These are phyloP conservation scores for Poeciliopsis turrubarensis DNA, from an alignment of 2,113 vertebrate species.

Conservation along the genomic window DNA sequence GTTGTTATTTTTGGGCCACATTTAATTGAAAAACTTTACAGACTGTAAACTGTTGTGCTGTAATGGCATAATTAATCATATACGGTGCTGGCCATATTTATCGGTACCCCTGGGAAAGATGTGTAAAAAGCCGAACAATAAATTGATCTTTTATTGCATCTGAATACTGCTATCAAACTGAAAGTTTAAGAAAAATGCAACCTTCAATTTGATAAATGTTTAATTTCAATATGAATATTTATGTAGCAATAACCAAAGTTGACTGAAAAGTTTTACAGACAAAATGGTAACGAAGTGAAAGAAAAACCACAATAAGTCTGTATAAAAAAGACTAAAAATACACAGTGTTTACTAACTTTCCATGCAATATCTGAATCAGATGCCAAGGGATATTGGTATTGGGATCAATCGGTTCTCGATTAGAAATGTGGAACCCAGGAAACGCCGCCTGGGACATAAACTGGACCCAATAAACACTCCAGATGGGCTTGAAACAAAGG, in stretches of 20 bases:
- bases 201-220: not conserved
- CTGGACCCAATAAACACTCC: no score
- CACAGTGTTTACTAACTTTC: no score
- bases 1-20: conserved; percentile 26
- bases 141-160: not conserved
- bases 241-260: no score
- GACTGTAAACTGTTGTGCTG: conserved; percentile 7
- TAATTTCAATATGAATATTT: no score
- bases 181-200: not conserved
- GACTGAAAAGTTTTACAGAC: no score
- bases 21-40: conserved; percentile 33
- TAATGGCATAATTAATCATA: conserved; percentile 45
- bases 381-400: no score
- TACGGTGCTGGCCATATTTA: not conserved
- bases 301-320: not conserved
- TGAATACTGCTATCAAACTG: not conserved
- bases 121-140: not conserved
- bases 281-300: no score
- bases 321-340: not conserved
- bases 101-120: not conserved
- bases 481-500: no score
- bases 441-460: no score
- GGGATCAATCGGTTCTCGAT: no score
- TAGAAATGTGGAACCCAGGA: no score
- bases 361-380: no score